Base-by-base conservation (phyloP, 37 sponge, comb jelly and placozoan genomes). In the Corticium candelabrum region DNA sequence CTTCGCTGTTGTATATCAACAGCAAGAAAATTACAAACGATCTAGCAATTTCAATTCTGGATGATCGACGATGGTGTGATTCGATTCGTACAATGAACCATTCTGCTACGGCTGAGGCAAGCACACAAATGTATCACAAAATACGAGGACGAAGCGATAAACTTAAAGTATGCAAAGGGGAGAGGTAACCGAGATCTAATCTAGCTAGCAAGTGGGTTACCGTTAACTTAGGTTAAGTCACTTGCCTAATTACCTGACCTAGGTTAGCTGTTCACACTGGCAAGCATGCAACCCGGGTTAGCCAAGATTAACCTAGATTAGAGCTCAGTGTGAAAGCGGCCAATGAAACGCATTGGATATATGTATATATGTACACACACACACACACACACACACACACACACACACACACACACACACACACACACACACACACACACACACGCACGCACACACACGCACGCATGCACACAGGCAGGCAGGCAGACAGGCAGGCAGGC, bases 401-500 rank as follows among this genome's bases (percentile, higher is more conserved):
- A n/a, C 39, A 3, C 67, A 67, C 81, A 80, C 74, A 80, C 81
- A 69, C 34, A 35, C 4, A 40, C 43, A 35, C 74, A 72, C 73
- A 80, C 31, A 21, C 43, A 80, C 43, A 69, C 21, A 40, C 41
- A 29, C n/a, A 3, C n/a, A 43, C 11, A 43, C 56, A 43, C 78
- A 39, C 33, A 39, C 78, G 41, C 43, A 77, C 78, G 41, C 43
- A 39, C 78, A 33, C 78, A 77, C 78, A 41, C 78, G 38, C 43
- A 77, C 30, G 38, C 78, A 77, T 38, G 41, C 78, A 77, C 78
- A 39, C n/a, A n/a, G n/a, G n/a, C n/a, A n/a, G n/a, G n/a, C n/a
- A n/a, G n/a, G n/a, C n/a, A n/a, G n/a, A n/a, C n/a, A n/a, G n/a
- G n/a, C n/a, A n/a, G n/a, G n/a, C n/a, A n/a, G n/a, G n/a, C n/a